Conservation (phyloP, 2,888 invertebrate species). For the Caenorhabditis parvicauda region DNA sequence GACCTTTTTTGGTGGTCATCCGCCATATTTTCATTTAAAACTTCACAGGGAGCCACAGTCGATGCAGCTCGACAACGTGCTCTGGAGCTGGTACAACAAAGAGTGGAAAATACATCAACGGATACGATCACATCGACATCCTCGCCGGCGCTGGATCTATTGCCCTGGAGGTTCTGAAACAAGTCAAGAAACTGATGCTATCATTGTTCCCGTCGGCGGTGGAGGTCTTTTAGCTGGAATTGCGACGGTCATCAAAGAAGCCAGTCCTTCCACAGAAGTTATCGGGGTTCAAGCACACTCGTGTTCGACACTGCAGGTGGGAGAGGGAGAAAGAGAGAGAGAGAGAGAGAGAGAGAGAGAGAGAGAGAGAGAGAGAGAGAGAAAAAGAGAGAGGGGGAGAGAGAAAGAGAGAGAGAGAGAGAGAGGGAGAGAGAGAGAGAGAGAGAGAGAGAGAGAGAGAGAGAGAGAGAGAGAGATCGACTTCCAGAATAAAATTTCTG, state of each 20-base stretch:
- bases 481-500: conserved; percentile 69
- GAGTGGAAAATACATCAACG: conserved; percentile 62
- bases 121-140: conserved; percentile 87
- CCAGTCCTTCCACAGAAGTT: conserved; percentile 78
- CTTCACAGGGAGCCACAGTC: no score
- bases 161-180: conserved; percentile 85
- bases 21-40: background rate
- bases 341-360: no score
- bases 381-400: no score
- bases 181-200: conserved; percentile 75
- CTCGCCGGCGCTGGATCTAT: conserved; percentile 91
- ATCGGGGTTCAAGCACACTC: conserved; percentile 88
- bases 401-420: no score
- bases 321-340: no score
- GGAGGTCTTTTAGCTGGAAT: conserved; percentile 86
- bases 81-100: conserved; percentile 51
- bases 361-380: no score
- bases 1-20: background rate
- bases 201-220: conserved; percentile 87
- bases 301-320: conserved; percentile 76
- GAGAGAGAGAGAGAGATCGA: no score
- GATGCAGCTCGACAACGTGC: no score
- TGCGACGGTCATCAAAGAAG: conserved; percentile 81
- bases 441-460: no score
- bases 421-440: no score